phyloP scores from a whole-genome alignment of 1,140 invertebrate genomes.

The Achatina immaculata region DNA sequence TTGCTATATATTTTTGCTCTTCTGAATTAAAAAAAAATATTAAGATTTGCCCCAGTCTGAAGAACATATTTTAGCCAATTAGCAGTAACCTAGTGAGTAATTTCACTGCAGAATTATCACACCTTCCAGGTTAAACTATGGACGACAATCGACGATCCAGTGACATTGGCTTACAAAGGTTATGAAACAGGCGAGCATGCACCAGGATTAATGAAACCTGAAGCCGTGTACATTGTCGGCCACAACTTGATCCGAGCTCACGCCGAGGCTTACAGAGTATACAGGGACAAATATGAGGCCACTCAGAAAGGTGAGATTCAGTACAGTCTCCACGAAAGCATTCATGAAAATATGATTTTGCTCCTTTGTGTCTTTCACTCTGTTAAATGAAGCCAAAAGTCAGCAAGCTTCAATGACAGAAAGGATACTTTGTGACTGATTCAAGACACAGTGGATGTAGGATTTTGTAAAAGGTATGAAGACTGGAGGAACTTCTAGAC shows the following conservation, averaged over 20 bases:
- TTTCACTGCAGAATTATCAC: too few relatives aligned
- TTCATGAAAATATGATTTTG: neutral
- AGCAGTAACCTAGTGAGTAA: too few relatives aligned
- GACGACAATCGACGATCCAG: slow-evolving; percentile 71
- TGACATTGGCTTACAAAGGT: slow-evolving; percentile 48
- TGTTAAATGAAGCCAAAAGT: neutral
- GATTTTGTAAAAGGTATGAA: too few relatives aligned
- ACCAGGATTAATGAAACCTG: slow-evolving; percentile 44
- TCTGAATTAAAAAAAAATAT: too few relatives aligned
- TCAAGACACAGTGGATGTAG: too few relatives aligned
- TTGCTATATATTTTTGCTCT: too few relatives aligned
- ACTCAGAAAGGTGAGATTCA: slow-evolving; percentile 49
- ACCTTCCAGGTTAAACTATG: slow-evolving; percentile 66
- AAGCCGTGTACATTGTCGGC: slow-evolving; percentile 41
- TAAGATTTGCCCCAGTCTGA: too few relatives aligned
- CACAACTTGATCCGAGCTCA: slow-evolving; percentile 61
- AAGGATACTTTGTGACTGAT: too few relatives aligned
- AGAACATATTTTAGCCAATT: too few relatives aligned
- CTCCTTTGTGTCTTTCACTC: neutral
- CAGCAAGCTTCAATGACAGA: too few relatives aligned
- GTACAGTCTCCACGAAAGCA: too few relatives aligned
- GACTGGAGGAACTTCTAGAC: too few relatives aligned
- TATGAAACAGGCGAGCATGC: slow-evolving; percentile 53
- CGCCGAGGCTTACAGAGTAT: slow-evolving; percentile 55
- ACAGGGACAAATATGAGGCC: slow-evolving; percentile 46